Percentiles rank a stretch among this genome's conserved stretches.
These are phyloP conservation scores for Eublepharis macularius DNA, from an alignment of 2,113 vertebrate species.

Conservation along the genomic window DNA sequence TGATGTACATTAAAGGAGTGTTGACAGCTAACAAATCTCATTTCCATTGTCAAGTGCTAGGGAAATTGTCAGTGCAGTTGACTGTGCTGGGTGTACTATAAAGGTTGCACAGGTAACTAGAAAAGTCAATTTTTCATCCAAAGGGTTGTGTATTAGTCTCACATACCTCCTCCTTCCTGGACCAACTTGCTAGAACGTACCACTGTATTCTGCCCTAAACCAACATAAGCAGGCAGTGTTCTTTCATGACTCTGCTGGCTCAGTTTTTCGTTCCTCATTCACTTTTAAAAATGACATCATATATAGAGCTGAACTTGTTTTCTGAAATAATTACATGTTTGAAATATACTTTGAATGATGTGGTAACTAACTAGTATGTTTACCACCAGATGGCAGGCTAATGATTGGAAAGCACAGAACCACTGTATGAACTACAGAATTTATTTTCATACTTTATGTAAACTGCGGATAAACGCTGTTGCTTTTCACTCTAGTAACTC, in stretches of 20 bases:
- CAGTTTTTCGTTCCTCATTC: neutral
- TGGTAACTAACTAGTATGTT: slow-evolving; percentile 1
- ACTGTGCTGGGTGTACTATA: neutral
- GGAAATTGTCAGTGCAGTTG: neutral
- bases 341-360: neutral
- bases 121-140: neutral
- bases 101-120: neutral
- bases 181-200: neutral
- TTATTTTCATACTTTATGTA: neutral
- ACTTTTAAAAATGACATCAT: neutral
- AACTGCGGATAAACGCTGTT: neutral
- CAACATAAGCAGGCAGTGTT: neutral
- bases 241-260: neutral
- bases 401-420: slow-evolving; percentile 12
- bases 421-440: neutral
- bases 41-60: neutral
- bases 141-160: too few species aligned
- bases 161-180: neutral
- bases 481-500: neutral
- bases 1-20: neutral
- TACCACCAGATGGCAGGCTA: slow-evolving; percentile 36
- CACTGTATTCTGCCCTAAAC: neutral
- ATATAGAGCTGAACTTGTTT: neutral
- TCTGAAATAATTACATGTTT: neutral
- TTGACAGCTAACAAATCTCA: neutral